Conservation (phyloP, 2,113 vertebrate species). For the Rutilus rutilus region DNA sequence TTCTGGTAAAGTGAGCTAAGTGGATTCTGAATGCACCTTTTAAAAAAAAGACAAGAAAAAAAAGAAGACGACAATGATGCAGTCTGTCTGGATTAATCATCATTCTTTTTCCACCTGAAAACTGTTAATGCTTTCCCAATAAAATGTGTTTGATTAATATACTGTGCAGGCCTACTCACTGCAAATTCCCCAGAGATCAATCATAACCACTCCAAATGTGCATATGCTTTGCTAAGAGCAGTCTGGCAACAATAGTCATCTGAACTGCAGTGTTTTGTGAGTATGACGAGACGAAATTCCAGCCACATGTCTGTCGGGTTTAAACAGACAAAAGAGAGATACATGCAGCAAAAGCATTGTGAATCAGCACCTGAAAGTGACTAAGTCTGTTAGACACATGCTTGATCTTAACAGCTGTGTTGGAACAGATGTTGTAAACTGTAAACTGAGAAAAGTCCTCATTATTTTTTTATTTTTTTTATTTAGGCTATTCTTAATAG, state of each 20-base stretch:
- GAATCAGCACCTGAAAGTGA: constrained; percentile 32
- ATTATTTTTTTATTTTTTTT: too few species aligned
- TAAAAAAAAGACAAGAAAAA: neutral
- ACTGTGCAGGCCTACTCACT: neutral
- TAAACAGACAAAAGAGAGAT: neutral
- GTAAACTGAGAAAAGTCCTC: too few species aligned
- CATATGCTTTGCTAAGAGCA: neutral
- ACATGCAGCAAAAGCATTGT: neutral
- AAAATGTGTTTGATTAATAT: neutral
- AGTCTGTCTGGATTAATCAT: constrained; percentile 1
- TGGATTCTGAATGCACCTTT: neutral
- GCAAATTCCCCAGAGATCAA: neutral
- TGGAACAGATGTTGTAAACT: neutral
- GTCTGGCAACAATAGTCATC: neutral
- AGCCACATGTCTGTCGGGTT: neutral
- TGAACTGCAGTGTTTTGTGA: neutral
- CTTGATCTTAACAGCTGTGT: neutral
- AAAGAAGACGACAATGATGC: neutral
- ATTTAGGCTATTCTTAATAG: too few species aligned
- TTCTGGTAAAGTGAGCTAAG: constrained; percentile 52
- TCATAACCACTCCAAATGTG: neutral
- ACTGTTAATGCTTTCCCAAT: neutral
- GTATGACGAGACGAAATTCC: neutral
- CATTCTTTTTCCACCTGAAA: constrained; percentile 12
- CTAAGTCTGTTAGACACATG: constrained; percentile 5